These are phyloP conservation scores for Chrysina gloriosa DNA, from an alignment of 2,888 invertebrate genomes.

Conservation along the genomic window DNA sequence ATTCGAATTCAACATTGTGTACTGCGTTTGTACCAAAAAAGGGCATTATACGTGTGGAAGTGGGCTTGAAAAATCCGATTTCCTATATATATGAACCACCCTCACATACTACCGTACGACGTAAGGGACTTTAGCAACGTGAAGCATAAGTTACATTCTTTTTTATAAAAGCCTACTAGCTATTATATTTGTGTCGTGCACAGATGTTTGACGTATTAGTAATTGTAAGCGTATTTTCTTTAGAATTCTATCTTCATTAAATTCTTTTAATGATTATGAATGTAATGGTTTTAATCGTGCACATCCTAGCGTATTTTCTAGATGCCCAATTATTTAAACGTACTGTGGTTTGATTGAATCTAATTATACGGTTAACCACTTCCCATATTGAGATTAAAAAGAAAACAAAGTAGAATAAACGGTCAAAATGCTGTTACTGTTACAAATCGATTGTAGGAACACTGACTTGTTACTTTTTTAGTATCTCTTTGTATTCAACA, in stretches of 20 bases:
- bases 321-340: too few species aligned
- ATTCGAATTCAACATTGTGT: conserved; percentile 60
- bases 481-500: too few species aligned
- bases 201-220: conserved; percentile 38
- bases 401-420: too few species aligned
- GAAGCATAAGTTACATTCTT: conserved; percentile 35
- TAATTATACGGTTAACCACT: too few species aligned
- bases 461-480: too few species aligned
- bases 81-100: conserved; percentile 62
- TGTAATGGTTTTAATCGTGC: too few species aligned
- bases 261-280: too few species aligned
- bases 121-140: conserved; percentile 36
- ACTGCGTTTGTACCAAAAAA: conserved; percentile 56
- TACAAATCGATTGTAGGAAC: too few species aligned
- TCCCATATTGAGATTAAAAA: too few species aligned
- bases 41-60: conserved; percentile 64
- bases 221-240: background rate
- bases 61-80: conserved; percentile 66
- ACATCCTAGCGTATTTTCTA: too few species aligned
- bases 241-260: background rate
- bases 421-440: too few species aligned
- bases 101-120: conserved; percentile 52
- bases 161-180: conserved; percentile 24
- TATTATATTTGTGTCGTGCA: conserved; percentile 36
- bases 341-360: too few species aligned